Conservation (phyloP, 2,113 vertebrate genomes). For the Heliornis fulica region DNA sequence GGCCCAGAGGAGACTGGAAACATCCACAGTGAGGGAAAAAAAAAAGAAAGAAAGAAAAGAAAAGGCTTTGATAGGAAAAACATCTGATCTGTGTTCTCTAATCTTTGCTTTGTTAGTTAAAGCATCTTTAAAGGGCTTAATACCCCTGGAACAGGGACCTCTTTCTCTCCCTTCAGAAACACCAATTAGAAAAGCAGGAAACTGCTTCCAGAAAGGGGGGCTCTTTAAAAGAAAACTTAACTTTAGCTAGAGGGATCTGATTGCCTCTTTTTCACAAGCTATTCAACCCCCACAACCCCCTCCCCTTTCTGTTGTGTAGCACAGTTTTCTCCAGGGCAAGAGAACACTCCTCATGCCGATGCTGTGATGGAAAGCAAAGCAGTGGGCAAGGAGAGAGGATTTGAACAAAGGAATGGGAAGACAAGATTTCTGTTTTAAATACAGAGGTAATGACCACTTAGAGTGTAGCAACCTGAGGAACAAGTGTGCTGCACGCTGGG, state of each 20-base stretch:
- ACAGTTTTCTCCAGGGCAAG: background rate
- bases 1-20: conserved; percentile 39
- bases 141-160: conserved; percentile 14
- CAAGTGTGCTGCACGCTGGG: background rate
- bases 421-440: background rate
- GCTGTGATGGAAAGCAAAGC: background rate
- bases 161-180: conserved; percentile 44
- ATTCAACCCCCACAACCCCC: too few species aligned
- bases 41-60: conserved; percentile 46
- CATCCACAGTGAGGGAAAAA: conserved; percentile 11
- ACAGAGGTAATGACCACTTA: background rate
- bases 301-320: background rate
- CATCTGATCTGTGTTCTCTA: conserved; percentile 56
- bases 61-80: conserved; percentile 64
- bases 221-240: background rate
- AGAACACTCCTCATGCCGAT: background rate
- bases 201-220: background rate
- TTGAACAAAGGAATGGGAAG: background rate
- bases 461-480: background rate
- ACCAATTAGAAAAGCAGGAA: conserved; percentile 37
- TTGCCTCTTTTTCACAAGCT: background rate
- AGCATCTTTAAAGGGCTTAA: conserved; percentile 24
- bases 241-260: background rate
- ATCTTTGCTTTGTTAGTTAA: conserved; percentile 54
- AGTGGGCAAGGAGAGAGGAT: background rate